phyloP scores from a whole-genome alignment of 2,113 vertebrate genomes.

The Promerops cafer region DNA sequence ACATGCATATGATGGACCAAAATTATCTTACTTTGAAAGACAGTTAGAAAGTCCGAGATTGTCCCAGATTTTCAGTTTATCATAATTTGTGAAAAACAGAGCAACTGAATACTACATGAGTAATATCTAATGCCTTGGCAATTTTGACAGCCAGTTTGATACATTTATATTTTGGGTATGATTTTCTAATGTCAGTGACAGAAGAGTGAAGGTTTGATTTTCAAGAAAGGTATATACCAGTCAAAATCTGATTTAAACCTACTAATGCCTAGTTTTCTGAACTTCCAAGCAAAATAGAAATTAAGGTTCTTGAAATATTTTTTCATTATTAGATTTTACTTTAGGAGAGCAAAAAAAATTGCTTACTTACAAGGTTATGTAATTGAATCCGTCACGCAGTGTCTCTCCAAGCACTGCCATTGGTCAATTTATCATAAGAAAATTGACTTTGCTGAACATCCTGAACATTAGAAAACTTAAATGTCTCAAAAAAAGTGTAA shows the following conservation, averaged over 20 bases:
- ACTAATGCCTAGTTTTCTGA: not conserved
- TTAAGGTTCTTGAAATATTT: not conserved
- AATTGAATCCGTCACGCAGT: not conserved
- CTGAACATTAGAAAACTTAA: not conserved
- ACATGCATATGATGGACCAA: not conserved
- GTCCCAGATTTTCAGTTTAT: not conserved
- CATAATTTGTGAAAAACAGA: not conserved
- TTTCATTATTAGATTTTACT: not conserved
- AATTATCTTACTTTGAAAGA: not conserved
- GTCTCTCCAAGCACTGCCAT: fast-evolving
- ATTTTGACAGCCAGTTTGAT: not conserved
- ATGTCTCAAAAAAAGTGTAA: not conserved
- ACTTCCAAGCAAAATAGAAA: not conserved
- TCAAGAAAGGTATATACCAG: not conserved
- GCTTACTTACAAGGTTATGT: not conserved
- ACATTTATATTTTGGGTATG: not conserved
- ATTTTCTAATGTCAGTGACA: not conserved
- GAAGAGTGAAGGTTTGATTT: not conserved
- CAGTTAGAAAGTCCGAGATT: not conserved
- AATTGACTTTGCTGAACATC: not conserved
- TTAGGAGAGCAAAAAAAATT: not conserved
- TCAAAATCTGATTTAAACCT: not conserved
- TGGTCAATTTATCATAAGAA: not conserved
- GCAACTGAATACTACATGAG: not conserved
- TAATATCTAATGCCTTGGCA: not conserved